A percentile compares a stretch with the other conserved stretches of the same genome.
Conservation (phyloP, 2,888 invertebrate genomes). For the Noctua janthina region DNA sequence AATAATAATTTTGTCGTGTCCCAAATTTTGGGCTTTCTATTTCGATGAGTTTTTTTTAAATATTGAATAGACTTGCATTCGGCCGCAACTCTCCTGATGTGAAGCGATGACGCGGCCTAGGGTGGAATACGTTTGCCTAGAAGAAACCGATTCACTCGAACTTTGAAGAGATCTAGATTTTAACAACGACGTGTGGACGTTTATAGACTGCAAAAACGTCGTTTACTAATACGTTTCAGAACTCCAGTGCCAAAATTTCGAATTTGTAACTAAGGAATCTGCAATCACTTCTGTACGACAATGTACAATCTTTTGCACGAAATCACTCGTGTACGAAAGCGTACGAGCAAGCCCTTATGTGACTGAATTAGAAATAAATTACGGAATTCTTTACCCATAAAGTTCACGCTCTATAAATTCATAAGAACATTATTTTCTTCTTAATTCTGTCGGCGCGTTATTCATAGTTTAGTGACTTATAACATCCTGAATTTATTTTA, state of each 20-base stretch:
- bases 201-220: not conserved
- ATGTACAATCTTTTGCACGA: conserved; percentile 4
- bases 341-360: conserved; percentile 42
- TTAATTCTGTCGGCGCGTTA: conserved; percentile 31
- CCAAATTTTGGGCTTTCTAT: not conserved
- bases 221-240: not conserved
- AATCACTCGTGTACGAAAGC: conserved; percentile 32
- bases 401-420: conserved; percentile 51
- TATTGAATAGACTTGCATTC: too few species aligned
- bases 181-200: not conserved
- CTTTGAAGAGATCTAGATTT: too few species aligned
- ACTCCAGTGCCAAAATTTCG: not conserved
- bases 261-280: not conserved
- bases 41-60: too few species aligned
- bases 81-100: too few species aligned
- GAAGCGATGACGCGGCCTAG: too few species aligned
- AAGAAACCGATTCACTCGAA: too few species aligned
- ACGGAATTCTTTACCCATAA: conserved; percentile 47
- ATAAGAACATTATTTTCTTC: conserved; percentile 48
- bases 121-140: too few species aligned
- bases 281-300: conserved; percentile 7
- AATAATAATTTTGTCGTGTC: not conserved
- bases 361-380: conserved; percentile 57
- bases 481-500: conserved; percentile 20
- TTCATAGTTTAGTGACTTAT: conserved; percentile 35